Evolutionary conservation across 2,888 invertebrate species (phyloP), one percentile per base, ranked within the genome.

Genomic region (Exocentrus adspersus): DNA sequence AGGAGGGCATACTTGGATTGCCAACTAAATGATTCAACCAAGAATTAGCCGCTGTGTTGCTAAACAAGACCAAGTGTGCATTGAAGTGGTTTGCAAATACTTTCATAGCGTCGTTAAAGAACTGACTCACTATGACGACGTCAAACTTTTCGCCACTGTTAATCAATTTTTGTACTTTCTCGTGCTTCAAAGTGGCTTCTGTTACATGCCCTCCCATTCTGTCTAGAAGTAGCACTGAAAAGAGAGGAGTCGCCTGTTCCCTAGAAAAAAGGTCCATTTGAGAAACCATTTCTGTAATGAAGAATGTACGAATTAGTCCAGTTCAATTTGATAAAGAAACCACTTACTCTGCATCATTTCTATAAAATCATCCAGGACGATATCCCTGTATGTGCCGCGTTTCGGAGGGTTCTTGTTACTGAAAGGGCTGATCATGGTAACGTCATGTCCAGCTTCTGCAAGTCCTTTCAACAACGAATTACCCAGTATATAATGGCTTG

Each of bases 21-120:
- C 85, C 86, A 77, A 85, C 81, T 66, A 83, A 79, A 53, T 82
- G 80, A 54, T 84, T 84, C 69, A 85, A 80, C 75, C 82, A 37
- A 12, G 37, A 37, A 19, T 79, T 80, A 48, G 81, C 79, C 12
- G 83, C 84, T 41, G 84, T 63, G 0, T 85, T 83, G 72, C 83
- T 83, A 7, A 82, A 72, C 1, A 78, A 48, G 7, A 83, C 73
- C 12, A 79, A 63, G 0, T 79, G 80, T 2, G 78, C 77, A n/a
- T 80, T 72, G 64, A 76, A 79, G 61, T 77, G 77, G 32, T 77
- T 70, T 10, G 79, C 79, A 2, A 82, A 73, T 0, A 84, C 85
- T 48, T 57, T 75, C 28, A 79, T 75, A 4, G 85, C 85, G 68
- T 86, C 86, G 69, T 82, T 83, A 20, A 85, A 72, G 70, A 85